phyloP scores from a whole-genome alignment of 2,113 vertebrate species.

The Oreochromis aureus region DNA sequence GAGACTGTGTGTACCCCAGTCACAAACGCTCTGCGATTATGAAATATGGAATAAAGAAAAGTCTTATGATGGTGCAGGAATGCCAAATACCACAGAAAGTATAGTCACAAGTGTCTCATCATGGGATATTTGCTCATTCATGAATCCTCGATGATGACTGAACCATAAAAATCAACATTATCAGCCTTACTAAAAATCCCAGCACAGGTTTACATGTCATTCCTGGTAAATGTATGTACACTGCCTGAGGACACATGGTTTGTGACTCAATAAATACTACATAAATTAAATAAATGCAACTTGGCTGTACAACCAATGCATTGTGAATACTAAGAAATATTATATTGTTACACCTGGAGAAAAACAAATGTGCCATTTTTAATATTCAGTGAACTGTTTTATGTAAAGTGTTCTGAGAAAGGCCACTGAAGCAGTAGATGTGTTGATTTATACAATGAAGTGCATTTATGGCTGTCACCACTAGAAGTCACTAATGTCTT shows the following conservation, averaged over 20 bases:
- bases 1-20: neutral
- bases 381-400: neutral
- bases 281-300: neutral
- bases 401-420: neutral
- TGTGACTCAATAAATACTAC: neutral
- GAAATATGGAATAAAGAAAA: neutral
- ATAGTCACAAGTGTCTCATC: slow-evolving; percentile 2
- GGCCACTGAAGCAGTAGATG: neutral
- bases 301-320: neutral
- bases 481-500: neutral
- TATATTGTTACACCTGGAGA: neutral
- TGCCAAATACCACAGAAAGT: neutral
- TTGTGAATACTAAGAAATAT: neutral
- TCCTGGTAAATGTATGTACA: neutral
- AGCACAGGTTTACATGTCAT: neutral
- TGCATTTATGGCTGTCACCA: neutral
- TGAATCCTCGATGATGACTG: neutral
- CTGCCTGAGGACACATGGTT: neutral
- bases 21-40: neutral
- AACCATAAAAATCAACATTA: neutral
- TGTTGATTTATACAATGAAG: neutral
- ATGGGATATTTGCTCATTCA: neutral
- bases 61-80: neutral
- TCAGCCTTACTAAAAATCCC: neutral
- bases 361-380: neutral